Evolutionary conservation across 2,113 vertebrate species (phyloP), one percentile per base, ranked within the genome.

Genomic region (Cricetomys ansorgei): DNA sequence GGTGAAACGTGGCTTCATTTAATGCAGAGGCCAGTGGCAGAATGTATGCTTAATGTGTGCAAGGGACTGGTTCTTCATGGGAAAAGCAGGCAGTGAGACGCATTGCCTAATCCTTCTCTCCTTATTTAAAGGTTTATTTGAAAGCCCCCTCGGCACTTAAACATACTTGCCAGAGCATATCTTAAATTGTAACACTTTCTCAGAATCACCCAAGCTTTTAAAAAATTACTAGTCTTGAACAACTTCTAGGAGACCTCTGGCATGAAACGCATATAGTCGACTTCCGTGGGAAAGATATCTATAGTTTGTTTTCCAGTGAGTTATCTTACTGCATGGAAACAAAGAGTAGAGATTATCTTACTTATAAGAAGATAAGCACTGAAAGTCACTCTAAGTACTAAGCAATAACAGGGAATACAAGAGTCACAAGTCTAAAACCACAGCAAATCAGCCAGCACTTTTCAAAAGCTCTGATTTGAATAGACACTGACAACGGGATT

Each of bases 381-480:
- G 17, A 80, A 37, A 53, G 29, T 43, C 62, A 50, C 12, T 21
- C 50, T 80, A 2, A 59, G 50, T 37, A 80, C 62, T 86, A 95
- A 91, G 31, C 43, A 94, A 77, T 19, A 90, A 80, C 23, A 12
- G 69, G 15, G 10, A 89, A 53, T 23, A 79, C 29, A 62, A 84
- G 76, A 43, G 4, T 9, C 34, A 17, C 29, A 64, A 29, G 64
- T 64, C 37, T n/a, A 79, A 95, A 15, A 73, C 16, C 65, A 62
- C 12, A 92, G 55, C 62, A 45, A 48, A 69, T 43, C 48, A 85
- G 53, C 2, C 11, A 53, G 15, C 23, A 67, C 80, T 97, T 91
- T 59, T 69, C n/a, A n/a, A 83, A 89, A 96, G 48, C 23, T 80
- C 31, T 83, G 23, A n/a, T 83, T 95, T 75, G 73, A 92, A 80